Evolutionary conservation across 2,113 vertebrate species (phyloP), one percentile per base, ranked within the genome.

Genomic region (Notarius quadriscutis): DNA sequence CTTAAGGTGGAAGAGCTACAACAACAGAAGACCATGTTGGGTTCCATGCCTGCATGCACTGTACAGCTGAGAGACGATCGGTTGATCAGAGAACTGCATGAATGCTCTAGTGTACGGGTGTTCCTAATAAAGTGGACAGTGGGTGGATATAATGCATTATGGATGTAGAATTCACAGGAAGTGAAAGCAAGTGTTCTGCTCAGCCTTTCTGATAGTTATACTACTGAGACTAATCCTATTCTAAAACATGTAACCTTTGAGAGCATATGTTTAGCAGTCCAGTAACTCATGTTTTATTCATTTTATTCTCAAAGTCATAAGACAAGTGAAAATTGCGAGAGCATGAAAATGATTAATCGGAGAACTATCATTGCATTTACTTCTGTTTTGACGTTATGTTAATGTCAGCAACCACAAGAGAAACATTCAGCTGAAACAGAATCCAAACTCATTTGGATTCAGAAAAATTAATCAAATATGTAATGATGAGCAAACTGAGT

Each of bases 341-440:
- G 75, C 60, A n/a, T 81, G 20, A 48, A 60, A 65, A 51, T 86
- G 27, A 80, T 80, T 78, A 79, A 53, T 86, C 74, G 12, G 15
- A 79, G 74, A 53, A 17, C 14, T 63, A 80, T 86, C 75, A 57
- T 67, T 86, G 62, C 77, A 71, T 86, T 86, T 86, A 27, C 62
- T 78, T 41, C 25, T 58, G 63, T 71, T 57, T 48, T 71, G 51
- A 65, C 63, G 11, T 67, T 55, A 53, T 22, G 75, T 57, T 48
- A 69, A 48, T 55, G n/a, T 55, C 62, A 86, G 78, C 8, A 86
- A 30, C 74, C 62, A 81, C 18, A 55, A 34, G 57, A 51, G 55
- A 30, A 86, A 71, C 84, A 63, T 85, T 85, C 58, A 15, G 30
- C 15, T n/a, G 20, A 57, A 86, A 85, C 22, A 60, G 30, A 34